Percentiles rank a stretch among this genome's conserved stretches.
These are phyloP conservation scores for Anoplophora glabripennis DNA, from an alignment of 1,140 invertebrate species.

Conservation along the genomic window DNA sequence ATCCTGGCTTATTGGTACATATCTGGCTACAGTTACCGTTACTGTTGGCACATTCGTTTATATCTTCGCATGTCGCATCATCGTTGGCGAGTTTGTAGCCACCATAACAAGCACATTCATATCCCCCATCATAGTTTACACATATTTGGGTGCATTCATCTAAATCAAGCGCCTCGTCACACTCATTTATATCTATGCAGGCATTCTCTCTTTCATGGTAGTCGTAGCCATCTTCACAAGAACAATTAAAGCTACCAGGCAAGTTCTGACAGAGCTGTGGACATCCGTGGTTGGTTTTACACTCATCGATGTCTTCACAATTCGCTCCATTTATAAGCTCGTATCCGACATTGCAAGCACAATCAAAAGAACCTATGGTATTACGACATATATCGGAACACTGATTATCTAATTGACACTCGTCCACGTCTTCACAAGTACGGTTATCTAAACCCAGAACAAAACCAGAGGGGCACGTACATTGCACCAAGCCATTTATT, in stretches of 20 bases:
- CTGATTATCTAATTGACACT: slow-evolving; percentile 62
- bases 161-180: slow-evolving; percentile 50
- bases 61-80: slow-evolving; percentile 52
- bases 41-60: slow-evolving; percentile 64
- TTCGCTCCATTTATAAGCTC: slow-evolving; percentile 43
- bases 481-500: slow-evolving; percentile 44
- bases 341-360: slow-evolving; percentile 57
- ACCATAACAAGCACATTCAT: slow-evolving; percentile 60
- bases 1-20: slow-evolving; percentile 66
- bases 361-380: slow-evolving; percentile 60
- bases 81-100: slow-evolving; percentile 53
- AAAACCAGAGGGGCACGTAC: slow-evolving; percentile 73
- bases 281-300: slow-evolving; percentile 63
- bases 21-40: slow-evolving; percentile 56
- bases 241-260: slow-evolving; percentile 62
- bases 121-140: slow-evolving; percentile 52
- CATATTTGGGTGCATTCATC: slow-evolving; percentile 51
- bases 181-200: slow-evolving; percentile 77
- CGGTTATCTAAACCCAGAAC: slow-evolving; percentile 56
- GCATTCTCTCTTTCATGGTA: slow-evolving; percentile 36
- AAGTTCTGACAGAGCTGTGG: slow-evolving; percentile 53
- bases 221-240: slow-evolving; percentile 50
- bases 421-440: slow-evolving; percentile 70
- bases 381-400: slow-evolving; percentile 66
- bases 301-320: slow-evolving; percentile 71